Evolutionary conservation across 2,797 vertebrate genomes (phyloP).

Genomic region (Pseudotriccus pelzelni): DNA sequence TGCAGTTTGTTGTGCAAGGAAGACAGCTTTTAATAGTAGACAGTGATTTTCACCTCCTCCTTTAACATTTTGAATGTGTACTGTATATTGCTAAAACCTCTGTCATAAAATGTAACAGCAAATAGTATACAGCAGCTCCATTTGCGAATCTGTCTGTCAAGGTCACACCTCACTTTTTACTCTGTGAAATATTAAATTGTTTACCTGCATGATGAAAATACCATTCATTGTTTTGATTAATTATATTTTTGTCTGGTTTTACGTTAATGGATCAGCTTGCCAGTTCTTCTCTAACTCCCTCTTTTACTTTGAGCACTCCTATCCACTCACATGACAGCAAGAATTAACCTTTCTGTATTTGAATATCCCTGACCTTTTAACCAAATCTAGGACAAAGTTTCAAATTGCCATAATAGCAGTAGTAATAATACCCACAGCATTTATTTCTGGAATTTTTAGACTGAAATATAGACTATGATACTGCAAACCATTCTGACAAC

Average conservation of each 20-base stretch:
- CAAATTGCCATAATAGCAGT: not conserved
- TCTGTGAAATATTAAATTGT: conserved; percentile 17
- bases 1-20: not conserved
- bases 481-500: not conserved
- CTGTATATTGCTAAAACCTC: not conserved
- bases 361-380: not conserved
- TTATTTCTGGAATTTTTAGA: not conserved
- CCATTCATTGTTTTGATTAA: not conserved
- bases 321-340: not conserved
- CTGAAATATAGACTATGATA: not conserved
- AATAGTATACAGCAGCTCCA: not conserved
- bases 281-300: not conserved
- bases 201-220: not conserved
- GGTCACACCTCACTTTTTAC: not conserved
- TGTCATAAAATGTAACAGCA: not conserved
- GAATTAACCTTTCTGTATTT: not conserved
- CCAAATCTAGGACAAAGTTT: not conserved
- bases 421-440: not conserved
- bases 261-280: not conserved
- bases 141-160: conserved; percentile 1
- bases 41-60: not conserved
- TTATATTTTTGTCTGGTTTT: not conserved
- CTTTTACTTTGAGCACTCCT: not conserved
- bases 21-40: not conserved
- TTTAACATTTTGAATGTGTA: not conserved